phyloP scores from a whole-genome alignment of 2,113 vertebrate species.

The Protobothrops mucrosquamatus region DNA sequence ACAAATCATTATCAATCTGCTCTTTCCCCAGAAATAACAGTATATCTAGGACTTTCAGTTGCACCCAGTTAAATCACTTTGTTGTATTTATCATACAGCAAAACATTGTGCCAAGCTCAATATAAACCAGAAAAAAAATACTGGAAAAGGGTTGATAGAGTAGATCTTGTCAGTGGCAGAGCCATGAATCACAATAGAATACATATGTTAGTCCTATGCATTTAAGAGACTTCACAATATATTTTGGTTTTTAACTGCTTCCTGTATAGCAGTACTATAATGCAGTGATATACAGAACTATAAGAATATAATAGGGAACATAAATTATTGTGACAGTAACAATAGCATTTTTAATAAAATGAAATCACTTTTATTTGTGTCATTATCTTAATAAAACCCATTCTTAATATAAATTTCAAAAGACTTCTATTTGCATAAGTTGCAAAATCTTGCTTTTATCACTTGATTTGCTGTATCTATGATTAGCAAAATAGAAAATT shows the following conservation, averaged over 20 bases:
- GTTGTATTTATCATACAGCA: not conserved
- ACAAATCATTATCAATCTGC: not conserved
- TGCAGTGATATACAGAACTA: not conserved
- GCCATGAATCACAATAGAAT: not conserved
- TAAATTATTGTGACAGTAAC: not conserved
- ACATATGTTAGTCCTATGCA: not conserved
- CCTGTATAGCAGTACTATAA: not conserved
- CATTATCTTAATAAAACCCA: conserved; percentile 13
- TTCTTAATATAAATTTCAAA: conserved; percentile 12
- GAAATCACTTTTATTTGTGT: conserved; percentile 1
- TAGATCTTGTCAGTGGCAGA: not conserved
- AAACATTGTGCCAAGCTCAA: conserved; percentile 15
- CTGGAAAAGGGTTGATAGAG: not conserved
- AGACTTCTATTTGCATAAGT: conserved; percentile 8
- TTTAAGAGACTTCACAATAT: conserved; percentile 21
- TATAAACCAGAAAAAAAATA: not conserved
- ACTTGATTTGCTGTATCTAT: not conserved
- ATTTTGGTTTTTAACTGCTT: not conserved
- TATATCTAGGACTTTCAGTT: not conserved
- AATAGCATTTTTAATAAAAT: conserved; percentile 31
- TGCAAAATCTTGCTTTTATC: conserved; percentile 34
- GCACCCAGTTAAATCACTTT: not conserved
- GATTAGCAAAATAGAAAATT: not conserved
- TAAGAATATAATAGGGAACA: conserved; percentile 1
- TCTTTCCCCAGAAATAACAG: conserved; percentile 1